Base-by-base conservation (phyloP, 2,113 vertebrate genomes). In the Cromileptes altivelis region DNA sequence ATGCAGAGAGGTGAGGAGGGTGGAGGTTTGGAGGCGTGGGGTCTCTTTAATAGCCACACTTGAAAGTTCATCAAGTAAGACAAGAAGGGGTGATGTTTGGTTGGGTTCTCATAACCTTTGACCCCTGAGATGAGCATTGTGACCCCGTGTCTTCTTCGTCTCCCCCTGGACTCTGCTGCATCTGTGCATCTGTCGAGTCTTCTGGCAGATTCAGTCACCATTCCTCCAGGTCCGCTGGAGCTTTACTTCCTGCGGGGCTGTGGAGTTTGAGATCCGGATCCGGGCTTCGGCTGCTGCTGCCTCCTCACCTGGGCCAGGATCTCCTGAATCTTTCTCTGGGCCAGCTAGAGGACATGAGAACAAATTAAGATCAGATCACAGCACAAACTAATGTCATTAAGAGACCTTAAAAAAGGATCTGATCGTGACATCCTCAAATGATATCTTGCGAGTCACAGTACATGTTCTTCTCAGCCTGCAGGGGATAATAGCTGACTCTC, bases 271-370 rank as follows among this genome's bases (percentile, higher is more conserved):
- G 95, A 93, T n/a, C 90, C 91, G 17, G 97, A 94, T 78, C 95
- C 93, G 75, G 93, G 81, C 83, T 96, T 96, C 17, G 96, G 95
- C 90, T 99, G 97, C 93, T 98, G 97, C 86, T 99, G 98, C 95
- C 98, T 97, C 92, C 97, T 98, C 95, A 99, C 98, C 96, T 99
- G 98, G 93, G 96, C 96, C 92, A 99, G 94, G 93, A 99, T 99
- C 96, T 99, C 98, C 96, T 99, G 98, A 96, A 99, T 99, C 97
- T 99, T 99, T 74, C 98, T 96, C 96, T 99, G 98, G 91, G 98
- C 98, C 95, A 99, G 95, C 98, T 99, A 78, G 23, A 83, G 0
- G 7, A 72, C 42, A 85, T 0, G 27, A 25, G 11, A 30, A 56
- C 2, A 21, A 13, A 17, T 19, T 30, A 40, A 50, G 15, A 78